These are phyloP conservation scores for Diadumene lineata DNA, from an alignment of 92 coral and sea anemone genomes.

Conservation along the genomic window DNA sequence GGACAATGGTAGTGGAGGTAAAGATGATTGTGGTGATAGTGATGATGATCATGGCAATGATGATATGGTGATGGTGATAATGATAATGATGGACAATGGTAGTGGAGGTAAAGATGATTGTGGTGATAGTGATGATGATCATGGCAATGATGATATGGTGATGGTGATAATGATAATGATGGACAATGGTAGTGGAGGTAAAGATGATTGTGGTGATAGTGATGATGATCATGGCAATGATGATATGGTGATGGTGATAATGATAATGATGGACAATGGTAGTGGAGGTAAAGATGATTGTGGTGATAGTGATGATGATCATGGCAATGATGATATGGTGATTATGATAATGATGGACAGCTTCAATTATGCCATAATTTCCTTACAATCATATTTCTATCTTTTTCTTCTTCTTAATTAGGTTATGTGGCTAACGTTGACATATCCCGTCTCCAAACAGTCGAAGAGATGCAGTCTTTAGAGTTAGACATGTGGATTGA, in stretches of 20 bases:
- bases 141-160: neutral
- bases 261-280: neutral
- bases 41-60: neutral
- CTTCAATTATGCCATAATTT: too few relatives aligned
- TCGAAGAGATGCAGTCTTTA: conserved; percentile 51
- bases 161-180: neutral
- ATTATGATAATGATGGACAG: neutral
- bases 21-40: neutral
- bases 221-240: neutral
- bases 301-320: neutral
- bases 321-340: neutral
- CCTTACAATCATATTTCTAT: too few relatives aligned
- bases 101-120: too few relatives aligned
- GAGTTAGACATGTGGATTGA: conserved; percentile 75
- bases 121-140: too few relatives aligned
- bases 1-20: neutral
- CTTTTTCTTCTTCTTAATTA: conserved; percentile 9
- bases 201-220: neutral
- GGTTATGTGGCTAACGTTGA: conserved; percentile 81
- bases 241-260: neutral
- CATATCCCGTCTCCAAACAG: conserved; percentile 42
- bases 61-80: neutral
- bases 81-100: too few relatives aligned
- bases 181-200: too few relatives aligned
- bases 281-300: neutral